These are phyloP conservation scores for Amblyopsis rosae DNA, from an alignment of 2,113 vertebrate genomes.

Conservation along the genomic window DNA sequence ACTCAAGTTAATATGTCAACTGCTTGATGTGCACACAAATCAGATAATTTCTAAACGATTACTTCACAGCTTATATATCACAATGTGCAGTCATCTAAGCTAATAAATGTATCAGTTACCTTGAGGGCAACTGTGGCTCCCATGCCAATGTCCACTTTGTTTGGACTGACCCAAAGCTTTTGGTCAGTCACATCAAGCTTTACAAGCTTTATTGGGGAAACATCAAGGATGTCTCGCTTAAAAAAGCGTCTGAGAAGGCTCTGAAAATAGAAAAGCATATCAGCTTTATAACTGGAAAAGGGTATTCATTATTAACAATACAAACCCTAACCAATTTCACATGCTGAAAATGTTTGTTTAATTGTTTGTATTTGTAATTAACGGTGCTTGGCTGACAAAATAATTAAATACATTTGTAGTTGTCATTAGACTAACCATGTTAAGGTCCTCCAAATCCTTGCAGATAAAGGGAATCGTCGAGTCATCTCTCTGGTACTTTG, in stretches of 20 bases:
- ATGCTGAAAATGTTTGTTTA: constrained; percentile 26
- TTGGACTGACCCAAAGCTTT: constrained; percentile 25
- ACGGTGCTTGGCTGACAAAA: too few relatives aligned
- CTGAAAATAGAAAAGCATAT: constrained; percentile 30
- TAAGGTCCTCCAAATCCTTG: constrained; percentile 34
- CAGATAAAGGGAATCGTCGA: constrained; percentile 32
- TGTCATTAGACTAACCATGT: neutral
- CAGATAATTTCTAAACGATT: too few relatives aligned
- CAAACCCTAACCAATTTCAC: constrained; percentile 2
- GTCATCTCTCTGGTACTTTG: constrained; percentile 29
- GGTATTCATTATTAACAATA: constrained; percentile 14
- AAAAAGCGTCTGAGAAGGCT: constrained; percentile 37
- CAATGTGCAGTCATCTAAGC: constrained; percentile 10
- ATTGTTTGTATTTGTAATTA: constrained; percentile 15
- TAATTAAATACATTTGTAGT: too few relatives aligned
- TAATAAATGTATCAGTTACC: constrained; percentile 7
- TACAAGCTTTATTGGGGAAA: constrained; percentile 28
- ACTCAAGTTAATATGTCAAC: constrained; percentile 13
- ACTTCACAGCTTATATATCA: neutral
- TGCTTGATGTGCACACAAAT: neutral
- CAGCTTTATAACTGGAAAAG: constrained; percentile 18
- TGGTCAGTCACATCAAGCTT: constrained; percentile 33
- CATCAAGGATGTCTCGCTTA: constrained; percentile 24
- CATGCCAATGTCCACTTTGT: constrained; percentile 29
- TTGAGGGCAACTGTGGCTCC: constrained; percentile 36